Percentiles rank a stretch among this genome's conserved stretches.
Evolutionary conservation across 1,140 invertebrate genomes (phyloP).

Genomic region (Calycopis cecrops): DNA sequence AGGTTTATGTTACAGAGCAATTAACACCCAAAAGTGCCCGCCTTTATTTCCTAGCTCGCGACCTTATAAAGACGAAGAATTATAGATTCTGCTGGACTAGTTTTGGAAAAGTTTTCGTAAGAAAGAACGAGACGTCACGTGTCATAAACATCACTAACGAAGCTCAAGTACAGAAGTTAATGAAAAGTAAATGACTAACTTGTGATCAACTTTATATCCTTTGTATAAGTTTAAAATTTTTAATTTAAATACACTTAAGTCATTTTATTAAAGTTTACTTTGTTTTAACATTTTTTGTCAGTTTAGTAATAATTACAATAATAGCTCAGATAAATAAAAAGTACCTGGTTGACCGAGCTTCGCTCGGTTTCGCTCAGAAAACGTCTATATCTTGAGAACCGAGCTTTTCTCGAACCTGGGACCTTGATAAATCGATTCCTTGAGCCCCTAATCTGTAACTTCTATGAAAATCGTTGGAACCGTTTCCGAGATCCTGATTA

Average conservation of each 20-base stretch:
- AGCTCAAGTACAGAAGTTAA: background rate
- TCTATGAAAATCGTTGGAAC: too few species aligned
- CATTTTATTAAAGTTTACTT: background rate
- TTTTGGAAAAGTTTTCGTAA: background rate
- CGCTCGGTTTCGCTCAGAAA: too few species aligned
- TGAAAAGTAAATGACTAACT: background rate
- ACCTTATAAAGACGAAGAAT: conserved; percentile 3
- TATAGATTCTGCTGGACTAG: conserved; percentile 8
- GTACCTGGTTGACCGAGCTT: too few species aligned
- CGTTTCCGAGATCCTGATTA: too few species aligned
- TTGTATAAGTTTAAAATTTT: background rate
- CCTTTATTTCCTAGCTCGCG: conserved; percentile 8
- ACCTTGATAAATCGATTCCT: too few species aligned
- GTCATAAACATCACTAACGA: background rate
- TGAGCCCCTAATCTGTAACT: too few species aligned
- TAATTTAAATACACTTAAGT: background rate
- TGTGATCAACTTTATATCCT: background rate
- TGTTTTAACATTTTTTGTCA: background rate
- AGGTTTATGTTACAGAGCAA: conserved; percentile 2
- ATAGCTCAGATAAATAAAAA: background rate
- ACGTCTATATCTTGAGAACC: too few species aligned
- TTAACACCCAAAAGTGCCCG: conserved; percentile 2
- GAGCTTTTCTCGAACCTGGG: too few species aligned
- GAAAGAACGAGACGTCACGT: background rate
- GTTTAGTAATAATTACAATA: background rate